Percentiles rank a stretch among this genome's conserved stretches.
phyloP scores from a whole-genome alignment of 1,140 invertebrate genomes.

The Drosophila ercepeae region DNA sequence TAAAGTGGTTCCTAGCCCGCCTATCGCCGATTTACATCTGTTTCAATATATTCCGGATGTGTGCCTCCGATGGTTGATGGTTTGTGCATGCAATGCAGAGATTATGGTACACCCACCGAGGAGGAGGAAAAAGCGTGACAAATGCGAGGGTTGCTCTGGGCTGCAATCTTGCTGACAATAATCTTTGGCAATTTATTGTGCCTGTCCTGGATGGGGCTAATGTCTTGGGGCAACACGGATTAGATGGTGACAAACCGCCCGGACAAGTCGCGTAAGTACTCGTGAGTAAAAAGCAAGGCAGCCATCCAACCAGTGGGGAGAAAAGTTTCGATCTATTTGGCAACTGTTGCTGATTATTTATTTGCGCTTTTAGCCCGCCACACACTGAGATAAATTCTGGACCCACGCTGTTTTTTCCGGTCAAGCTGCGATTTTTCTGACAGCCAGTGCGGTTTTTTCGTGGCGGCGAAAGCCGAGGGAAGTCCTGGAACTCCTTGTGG shows the following conservation, averaged over 20 bases:
- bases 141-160: constrained; percentile 65
- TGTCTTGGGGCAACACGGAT: constrained; percentile 70
- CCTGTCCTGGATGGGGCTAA: constrained; percentile 28
- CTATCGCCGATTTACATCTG: constrained; percentile 74
- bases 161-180: constrained; percentile 66
- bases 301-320: constrained; percentile 15
- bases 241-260: constrained; percentile 61
- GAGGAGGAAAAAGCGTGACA: constrained; percentile 46
- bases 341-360: constrained; percentile 82
- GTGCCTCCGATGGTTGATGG: background rate
- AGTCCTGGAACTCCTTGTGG: constrained; percentile 6
- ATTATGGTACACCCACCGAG: constrained; percentile 40
- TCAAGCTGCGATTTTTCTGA: constrained; percentile 46
- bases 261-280: constrained; percentile 39
- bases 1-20: constrained; percentile 53
- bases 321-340: constrained; percentile 75
- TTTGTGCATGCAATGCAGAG: constrained; percentile 46
- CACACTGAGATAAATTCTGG: constrained; percentile 47
- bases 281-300: constrained; percentile 26
- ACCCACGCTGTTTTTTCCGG: constrained; percentile 22
- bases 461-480: background rate
- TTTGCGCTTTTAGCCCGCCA: constrained; percentile 71
- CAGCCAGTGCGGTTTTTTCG: constrained; percentile 9
- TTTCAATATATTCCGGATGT: constrained; percentile 32
- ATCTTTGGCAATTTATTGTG: constrained; percentile 77